Evolutionary conservation across 1,140 invertebrate species (phyloP).

Genomic region (Penaeus japonicus): DNA sequence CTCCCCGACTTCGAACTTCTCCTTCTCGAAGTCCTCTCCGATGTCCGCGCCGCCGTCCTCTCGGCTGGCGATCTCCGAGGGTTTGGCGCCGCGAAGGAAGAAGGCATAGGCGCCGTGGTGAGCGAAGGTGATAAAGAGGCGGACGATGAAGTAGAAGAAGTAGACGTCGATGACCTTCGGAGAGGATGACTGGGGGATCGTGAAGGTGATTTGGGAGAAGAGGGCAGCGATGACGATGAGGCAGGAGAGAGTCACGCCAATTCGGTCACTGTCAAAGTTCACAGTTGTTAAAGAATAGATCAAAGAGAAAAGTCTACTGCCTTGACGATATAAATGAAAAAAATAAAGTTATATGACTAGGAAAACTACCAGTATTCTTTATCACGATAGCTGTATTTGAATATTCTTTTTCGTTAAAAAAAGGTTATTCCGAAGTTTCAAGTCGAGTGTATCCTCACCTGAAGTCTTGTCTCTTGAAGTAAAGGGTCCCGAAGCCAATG

Average conservation of each 20-base stretch:
- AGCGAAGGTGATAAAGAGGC: not conserved
- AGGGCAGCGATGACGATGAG: conserved; percentile 1
- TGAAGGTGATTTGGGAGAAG: conserved; percentile 14
- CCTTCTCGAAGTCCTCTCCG: too few species aligned
- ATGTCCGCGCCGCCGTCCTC: too few species aligned
- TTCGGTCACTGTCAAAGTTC: not conserved
- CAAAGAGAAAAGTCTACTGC: too few species aligned
- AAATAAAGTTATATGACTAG: too few species aligned
- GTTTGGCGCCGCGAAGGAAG: not conserved
- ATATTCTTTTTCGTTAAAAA: too few species aligned
- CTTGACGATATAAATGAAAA: too few species aligned
- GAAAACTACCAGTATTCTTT: too few species aligned
- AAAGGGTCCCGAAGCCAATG: not conserved
- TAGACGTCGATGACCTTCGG: conserved; percentile 8
- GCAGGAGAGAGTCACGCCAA: conserved; percentile 3
- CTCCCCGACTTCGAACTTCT: too few species aligned
- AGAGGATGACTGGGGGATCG: not conserved
- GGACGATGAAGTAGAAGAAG: conserved; percentile 23
- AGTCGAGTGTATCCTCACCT: not conserved
- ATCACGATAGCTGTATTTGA: not conserved
- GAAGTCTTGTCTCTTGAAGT: not conserved
- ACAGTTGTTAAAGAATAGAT: too few species aligned
- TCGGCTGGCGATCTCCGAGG: not conserved
- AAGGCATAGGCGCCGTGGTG: not conserved
- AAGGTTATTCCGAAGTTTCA: too few species aligned